These are phyloP conservation scores for Aurelia aurita DNA, from an alignment of 30 jellyfish, hydroid and myxozoan genomes.

Conservation along the genomic window DNA sequence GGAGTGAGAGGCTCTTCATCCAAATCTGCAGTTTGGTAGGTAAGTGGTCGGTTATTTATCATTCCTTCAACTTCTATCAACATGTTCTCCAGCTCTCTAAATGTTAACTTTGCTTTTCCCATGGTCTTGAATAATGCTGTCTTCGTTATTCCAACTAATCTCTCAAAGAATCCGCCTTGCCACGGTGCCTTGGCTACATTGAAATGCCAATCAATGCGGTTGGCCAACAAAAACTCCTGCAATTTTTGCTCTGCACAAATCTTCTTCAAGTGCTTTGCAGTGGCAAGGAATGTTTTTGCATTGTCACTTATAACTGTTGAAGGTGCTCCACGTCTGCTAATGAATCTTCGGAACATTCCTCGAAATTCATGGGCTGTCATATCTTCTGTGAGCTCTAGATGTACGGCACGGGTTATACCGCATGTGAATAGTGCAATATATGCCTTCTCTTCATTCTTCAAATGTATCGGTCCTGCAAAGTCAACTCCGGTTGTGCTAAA, in stretches of 20 bases:
- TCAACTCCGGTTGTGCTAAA: conserved; percentile 29
- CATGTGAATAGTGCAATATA: conserved; percentile 54
- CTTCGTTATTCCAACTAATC: conserved; percentile 34
- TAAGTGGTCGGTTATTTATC: conserved; percentile 29
- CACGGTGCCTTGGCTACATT: conserved; percentile 32
- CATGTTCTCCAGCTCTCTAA: conserved; percentile 48
- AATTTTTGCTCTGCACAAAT: conserved; percentile 21
- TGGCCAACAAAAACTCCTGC: conserved; percentile 30
- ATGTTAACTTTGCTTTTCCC: conserved; percentile 28
- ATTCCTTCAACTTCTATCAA: conserved; percentile 34
- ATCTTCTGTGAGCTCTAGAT: conserved; percentile 22
- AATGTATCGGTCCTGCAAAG: conserved; percentile 41
- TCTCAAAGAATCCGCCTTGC: conserved; percentile 38
- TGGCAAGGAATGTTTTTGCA: conserved; percentile 31
- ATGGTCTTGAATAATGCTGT: conserved; percentile 44
- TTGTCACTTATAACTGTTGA: conserved; percentile 27
- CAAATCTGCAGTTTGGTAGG: conserved; percentile 29
- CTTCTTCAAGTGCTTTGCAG: conserved; percentile 38
- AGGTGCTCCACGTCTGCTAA: conserved; percentile 44
- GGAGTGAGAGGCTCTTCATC: conserved; percentile 34
- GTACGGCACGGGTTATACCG: conserved; percentile 40
- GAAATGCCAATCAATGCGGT: conserved; percentile 39
- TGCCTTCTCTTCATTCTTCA: conserved; percentile 19
- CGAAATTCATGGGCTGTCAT: conserved; percentile 35
- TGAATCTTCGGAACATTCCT: conserved; percentile 33